Conservation (phyloP, 2,113 vertebrate genomes). For the Hemichromis elongatus region DNA sequence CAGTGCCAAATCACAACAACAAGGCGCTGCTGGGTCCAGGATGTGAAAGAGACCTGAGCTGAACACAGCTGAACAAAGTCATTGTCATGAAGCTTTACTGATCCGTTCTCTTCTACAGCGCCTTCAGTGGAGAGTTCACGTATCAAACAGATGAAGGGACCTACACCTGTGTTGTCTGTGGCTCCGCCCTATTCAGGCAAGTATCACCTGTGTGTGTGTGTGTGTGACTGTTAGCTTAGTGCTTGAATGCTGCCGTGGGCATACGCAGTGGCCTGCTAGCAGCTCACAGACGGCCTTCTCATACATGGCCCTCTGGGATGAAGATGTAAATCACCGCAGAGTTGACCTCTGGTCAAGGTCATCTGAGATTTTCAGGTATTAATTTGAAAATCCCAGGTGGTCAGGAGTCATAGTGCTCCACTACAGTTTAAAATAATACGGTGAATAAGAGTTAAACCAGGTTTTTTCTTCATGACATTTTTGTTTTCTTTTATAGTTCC, state of each 20-base stretch:
- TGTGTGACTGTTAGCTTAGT: neutral
- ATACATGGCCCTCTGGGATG: fast-evolving
- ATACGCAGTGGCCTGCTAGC: fast-evolving
- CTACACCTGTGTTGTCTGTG: constrained; percentile 92
- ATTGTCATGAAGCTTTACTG: neutral
- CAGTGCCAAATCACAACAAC: neutral
- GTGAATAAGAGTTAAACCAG: fast-evolving
- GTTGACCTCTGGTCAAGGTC: neutral
- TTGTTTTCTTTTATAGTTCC: constrained; percentile 78
- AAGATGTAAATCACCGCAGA: neutral
- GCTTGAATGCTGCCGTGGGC: neutral
- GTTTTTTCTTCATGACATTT: neutral
- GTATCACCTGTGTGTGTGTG: neutral
- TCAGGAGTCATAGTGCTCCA: neutral
- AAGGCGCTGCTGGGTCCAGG: fast-evolving
- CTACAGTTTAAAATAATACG: neutral
- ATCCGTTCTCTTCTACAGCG: constrained; percentile 66
- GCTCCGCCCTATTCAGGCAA: constrained; percentile 86
- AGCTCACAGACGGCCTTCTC: neutral
- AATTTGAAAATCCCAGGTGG: neutral
- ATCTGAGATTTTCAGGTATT: fast-evolving
- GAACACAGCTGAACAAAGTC: fast-evolving
- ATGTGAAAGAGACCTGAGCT: neutral
- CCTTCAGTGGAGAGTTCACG: constrained; percentile 87
- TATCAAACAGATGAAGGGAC: constrained; percentile 85